phyloP scores from a whole-genome alignment of 2,888 invertebrate species.

The Cerastoderma edule region DNA sequence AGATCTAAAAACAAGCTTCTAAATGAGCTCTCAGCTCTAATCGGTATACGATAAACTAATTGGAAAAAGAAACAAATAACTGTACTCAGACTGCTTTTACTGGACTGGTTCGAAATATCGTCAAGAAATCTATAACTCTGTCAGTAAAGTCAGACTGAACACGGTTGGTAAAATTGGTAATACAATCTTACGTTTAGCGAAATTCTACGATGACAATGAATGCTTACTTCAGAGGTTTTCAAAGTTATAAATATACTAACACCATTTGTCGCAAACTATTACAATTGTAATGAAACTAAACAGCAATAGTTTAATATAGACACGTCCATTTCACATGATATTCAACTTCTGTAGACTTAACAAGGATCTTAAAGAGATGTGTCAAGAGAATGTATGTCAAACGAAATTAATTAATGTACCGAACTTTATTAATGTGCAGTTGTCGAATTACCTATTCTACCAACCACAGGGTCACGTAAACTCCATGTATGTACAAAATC shows the following conservation, averaged over 20 bases:
- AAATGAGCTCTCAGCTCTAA: conserved; percentile 47
- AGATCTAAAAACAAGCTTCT: conserved; percentile 27
- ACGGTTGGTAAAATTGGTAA: conserved; percentile 1
- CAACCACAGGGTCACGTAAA: neutral
- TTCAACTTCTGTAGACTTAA: no score
- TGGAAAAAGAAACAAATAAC: conserved; percentile 39
- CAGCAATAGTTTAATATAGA: no score
- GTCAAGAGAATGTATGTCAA: no score
- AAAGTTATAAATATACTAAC: no score
- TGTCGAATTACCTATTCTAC: conserved; percentile 1
- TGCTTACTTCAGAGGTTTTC: no score
- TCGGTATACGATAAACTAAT: conserved; percentile 32
- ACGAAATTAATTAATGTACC: no score
- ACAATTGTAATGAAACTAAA: no score
- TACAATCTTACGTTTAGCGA: neutral
- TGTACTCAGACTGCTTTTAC: neutral
- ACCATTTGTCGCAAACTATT: no score
- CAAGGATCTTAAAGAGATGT: no score
- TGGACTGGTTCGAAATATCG: neutral
- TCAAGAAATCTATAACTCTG: neutral
- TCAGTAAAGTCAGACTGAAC: neutral
- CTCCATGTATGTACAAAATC: conserved; percentile 39
- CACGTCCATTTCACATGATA: no score
- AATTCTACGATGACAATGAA: no score
- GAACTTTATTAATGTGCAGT: no score